Percentiles rank a stretch among this genome's conserved stretches.
phyloP scores from a whole-genome alignment of 1,140 invertebrate species.

The Aphidius ervi region DNA sequence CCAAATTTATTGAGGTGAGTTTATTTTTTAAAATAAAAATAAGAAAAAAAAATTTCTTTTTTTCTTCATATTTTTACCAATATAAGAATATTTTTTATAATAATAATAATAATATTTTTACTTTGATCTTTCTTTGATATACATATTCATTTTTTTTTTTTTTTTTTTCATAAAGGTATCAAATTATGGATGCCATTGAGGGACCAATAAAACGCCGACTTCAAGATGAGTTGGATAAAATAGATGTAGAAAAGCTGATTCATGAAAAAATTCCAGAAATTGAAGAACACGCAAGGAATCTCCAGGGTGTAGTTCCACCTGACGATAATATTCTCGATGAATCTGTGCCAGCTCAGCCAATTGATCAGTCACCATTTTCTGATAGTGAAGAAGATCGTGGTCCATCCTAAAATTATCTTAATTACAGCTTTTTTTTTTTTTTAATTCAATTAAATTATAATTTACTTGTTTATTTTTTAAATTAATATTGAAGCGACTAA shows the following conservation, averaged over 20 bases:
- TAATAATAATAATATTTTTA: not conserved
- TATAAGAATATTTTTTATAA: not conserved
- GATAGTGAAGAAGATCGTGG: conserved; percentile 50
- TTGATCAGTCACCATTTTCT: conserved; percentile 40
- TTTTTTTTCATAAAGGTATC: conserved; percentile 52
- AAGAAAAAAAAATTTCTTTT: conserved; percentile 15
- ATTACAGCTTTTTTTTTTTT: not conserved
- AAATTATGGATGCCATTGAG: conserved; percentile 79
- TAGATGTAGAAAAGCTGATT: conserved; percentile 69
- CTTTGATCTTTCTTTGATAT: not conserved
- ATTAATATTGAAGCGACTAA: not conserved
- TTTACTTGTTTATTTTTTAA: no score
- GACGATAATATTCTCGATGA: conserved; percentile 41
- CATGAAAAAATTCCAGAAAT: conserved; percentile 63
- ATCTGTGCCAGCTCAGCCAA: conserved; percentile 25
- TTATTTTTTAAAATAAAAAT: not conserved
- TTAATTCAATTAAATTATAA: not conserved
- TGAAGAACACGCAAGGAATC: conserved; percentile 53
- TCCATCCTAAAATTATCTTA: conserved; percentile 35
- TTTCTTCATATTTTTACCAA: not conserved
- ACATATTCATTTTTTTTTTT: not conserved
- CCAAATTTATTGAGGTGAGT: conserved; percentile 69
- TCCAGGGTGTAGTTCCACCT: conserved; percentile 34
- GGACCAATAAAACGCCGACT: conserved; percentile 66
- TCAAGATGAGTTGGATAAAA: conserved; percentile 64